These are phyloP conservation scores for Thunnus maccoyii DNA, from an alignment of 2,113 vertebrate species.

Conservation along the genomic window DNA sequence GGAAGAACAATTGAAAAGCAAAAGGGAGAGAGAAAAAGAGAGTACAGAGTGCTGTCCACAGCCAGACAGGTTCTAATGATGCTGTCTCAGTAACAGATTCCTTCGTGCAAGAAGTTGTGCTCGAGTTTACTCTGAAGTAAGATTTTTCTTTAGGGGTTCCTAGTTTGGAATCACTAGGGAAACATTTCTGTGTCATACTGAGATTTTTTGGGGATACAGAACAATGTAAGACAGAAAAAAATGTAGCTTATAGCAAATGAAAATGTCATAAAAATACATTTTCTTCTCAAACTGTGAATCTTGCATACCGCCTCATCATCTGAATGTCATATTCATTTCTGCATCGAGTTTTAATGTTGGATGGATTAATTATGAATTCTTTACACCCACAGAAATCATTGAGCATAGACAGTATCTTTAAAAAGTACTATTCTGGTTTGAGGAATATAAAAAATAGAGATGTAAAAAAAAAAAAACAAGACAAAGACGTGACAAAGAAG, in stretches of 20 bases:
- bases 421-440: not conserved
- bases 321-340: not conserved
- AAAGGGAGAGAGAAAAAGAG: conserved; percentile 1
- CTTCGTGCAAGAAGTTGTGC: conserved; percentile 32
- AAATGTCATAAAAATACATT: not conserved
- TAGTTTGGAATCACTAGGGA: conserved; percentile 2
- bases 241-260: not conserved
- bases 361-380: not conserved
- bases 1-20: conserved; percentile 45
- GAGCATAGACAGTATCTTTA: not conserved
- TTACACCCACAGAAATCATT: not conserved
- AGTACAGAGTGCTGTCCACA: conserved; percentile 39
- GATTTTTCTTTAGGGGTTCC: conserved; percentile 8
- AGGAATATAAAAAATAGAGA: not conserved
- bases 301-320: not conserved
- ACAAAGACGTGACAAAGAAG: no score
- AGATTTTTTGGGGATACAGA: not conserved
- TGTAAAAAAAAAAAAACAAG: no score
- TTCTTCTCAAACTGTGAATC: not conserved
- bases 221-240: not conserved
- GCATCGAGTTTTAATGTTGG: not conserved
- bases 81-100: conserved; percentile 59
- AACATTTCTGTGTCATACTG: not conserved
- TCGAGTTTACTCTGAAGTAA: conserved; percentile 31
- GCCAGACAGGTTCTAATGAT: conserved; percentile 63